Conservation (phyloP, 2,888 invertebrate genomes). For the Rhamnusium bicolor region DNA sequence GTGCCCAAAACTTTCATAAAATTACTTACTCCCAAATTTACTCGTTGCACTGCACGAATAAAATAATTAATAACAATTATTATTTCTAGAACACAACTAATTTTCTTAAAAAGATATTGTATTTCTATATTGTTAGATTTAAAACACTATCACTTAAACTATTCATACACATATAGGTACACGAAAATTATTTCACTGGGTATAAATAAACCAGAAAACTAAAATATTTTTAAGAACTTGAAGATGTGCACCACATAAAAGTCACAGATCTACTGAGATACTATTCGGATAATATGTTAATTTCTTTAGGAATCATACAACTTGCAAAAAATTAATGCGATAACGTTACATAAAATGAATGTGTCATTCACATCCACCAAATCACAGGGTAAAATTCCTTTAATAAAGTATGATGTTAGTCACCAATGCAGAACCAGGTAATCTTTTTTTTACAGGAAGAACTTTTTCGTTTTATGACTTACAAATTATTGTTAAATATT, state of each 20-base stretch:
- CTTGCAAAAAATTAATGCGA: background rate
- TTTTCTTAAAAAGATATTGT: background rate
- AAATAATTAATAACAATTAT: no score
- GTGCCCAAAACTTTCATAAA: no score
- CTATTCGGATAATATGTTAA: background rate
- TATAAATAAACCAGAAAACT: background rate
- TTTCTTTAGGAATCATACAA: background rate
- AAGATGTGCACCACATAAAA: constrained; percentile 35
- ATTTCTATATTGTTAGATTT: background rate
- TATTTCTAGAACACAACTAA: background rate
- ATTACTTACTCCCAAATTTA: background rate
- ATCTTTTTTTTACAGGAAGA: no score
- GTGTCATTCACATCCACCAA: background rate
- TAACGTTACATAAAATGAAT: background rate
- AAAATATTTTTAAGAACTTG: background rate
- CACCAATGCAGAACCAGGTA: no score
- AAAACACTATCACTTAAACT: background rate
- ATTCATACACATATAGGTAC: background rate
- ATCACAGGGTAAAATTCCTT: background rate
- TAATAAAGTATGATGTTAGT: no score
- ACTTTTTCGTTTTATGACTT: no score
- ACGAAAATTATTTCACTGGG: background rate
- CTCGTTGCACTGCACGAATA: background rate
- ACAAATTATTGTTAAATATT: no score
- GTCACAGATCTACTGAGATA: constrained; percentile 23